These are phyloP conservation scores for Orthonevra nobilis DNA, from an alignment of 2,888 invertebrate genomes.

Conservation along the genomic window DNA sequence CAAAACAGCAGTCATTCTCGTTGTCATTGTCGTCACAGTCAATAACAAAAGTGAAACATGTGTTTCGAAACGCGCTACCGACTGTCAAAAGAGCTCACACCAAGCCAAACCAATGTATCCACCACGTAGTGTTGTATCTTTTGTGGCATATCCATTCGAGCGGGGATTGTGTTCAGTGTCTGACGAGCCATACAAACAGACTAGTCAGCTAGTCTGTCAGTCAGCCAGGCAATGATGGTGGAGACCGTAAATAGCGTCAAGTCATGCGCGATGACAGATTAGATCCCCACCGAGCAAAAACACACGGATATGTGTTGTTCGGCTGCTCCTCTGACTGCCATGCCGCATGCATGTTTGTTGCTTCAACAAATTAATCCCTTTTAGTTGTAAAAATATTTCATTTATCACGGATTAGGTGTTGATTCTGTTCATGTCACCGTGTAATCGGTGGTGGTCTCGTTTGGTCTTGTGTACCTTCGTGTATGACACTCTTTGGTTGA, in stretches of 20 bases:
- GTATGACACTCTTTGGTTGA: slow-evolving; percentile 19
- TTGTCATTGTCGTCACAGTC: slow-evolving; percentile 50
- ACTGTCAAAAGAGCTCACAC: slow-evolving; percentile 40
- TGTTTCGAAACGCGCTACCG: slow-evolving; percentile 58
- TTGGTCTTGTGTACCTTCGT: slow-evolving; percentile 15
- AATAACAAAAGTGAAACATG: slow-evolving; percentile 69
- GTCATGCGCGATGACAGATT: slow-evolving; percentile 70
- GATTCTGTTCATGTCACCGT: slow-evolving; percentile 53
- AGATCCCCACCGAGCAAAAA: slow-evolving; percentile 57
- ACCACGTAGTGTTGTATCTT: slow-evolving; percentile 20
- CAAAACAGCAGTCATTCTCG: slow-evolving; percentile 43
- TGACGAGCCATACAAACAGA: too few relatives aligned
- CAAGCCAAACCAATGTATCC: slow-evolving; percentile 1
- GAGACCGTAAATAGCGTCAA: slow-evolving; percentile 63
- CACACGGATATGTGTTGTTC: slow-evolving; percentile 10
- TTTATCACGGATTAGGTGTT: slow-evolving; percentile 70
- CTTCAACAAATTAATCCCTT: slow-evolving; percentile 70
- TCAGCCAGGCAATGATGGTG: slow-evolving; percentile 44
- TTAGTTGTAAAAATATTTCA: slow-evolving; percentile 70
- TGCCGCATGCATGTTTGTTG: too few relatives aligned
- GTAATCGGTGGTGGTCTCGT: slow-evolving; percentile 25
- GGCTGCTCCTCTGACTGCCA: slow-evolving; percentile 28
- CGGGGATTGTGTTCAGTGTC: too few relatives aligned
- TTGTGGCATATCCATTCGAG: slow-evolving; percentile 42
- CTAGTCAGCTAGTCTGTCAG: neutral